Base-by-base conservation (phyloP, 2,113 vertebrate species). In the Sceloporus undulatus region DNA sequence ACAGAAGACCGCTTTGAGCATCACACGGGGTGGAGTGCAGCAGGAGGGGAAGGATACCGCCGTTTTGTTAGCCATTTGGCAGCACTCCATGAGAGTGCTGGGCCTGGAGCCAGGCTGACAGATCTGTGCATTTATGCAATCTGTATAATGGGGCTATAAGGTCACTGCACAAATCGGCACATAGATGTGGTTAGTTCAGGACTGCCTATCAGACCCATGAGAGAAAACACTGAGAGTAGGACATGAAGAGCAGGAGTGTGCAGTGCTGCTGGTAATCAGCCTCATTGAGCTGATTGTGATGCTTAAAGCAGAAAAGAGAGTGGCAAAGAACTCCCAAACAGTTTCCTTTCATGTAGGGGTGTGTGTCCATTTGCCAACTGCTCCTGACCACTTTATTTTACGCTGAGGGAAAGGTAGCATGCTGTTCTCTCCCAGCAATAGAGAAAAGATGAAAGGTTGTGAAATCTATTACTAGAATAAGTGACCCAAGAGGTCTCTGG, bases 71-170 rank as follows among this genome's bases (percentile, higher is more conserved):
- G 86, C 59, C 5, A 38, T 84, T 82, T 83, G 83, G 75, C 56
- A 77, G 42, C 29, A 71, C 19, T 4, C 3, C 19, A 68, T 23
- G 82, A 14, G 21, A 74, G 34, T 0, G 0, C 4, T 11, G 16
- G 54, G 74, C 74, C 14, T 0, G 0, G 79, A 68, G 82, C 34
- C 0, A 18, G 23, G 27, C 1, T 91, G 84, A 74, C 81, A 87
- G 83, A 56, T 13, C 76, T 78, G 56, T 0, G 0, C 4, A 42
- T 68, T 62, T 68, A 91, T 79, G 68, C 83, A 79, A 89, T 85
- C 81, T 13, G 0, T 13, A 59, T 75, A 54, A 19, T 25, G 25
- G 59, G 52, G 6, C 78, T 40, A 78, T 1, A 79, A 71, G 14
- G 52, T 25, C 23, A 34, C 18, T 16, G 8, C 74, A 0, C 29